Base-by-base conservation (phyloP, 2,113 vertebrate species). In the Centropus unirufus region DNA sequence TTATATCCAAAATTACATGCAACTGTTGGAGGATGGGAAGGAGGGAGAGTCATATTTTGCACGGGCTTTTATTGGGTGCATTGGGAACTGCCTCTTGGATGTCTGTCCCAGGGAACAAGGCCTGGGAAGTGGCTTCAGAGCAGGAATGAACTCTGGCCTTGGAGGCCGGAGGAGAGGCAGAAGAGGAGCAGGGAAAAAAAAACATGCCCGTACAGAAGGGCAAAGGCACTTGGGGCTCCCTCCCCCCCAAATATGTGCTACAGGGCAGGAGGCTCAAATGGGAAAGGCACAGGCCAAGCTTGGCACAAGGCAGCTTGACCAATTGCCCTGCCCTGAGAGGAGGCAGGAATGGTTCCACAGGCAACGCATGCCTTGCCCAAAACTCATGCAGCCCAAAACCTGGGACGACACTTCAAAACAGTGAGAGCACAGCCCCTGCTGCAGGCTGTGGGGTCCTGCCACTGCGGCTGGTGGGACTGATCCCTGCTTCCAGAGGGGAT, bases 211-310 rank as follows among this genome's bases (percentile, higher is more conserved):
- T 32, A 62, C 8, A 64, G 66, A 67, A 83, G 39, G 36, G n/a
- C 67, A 95, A 85, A 96, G 49, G 34, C 47, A 83, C n/a, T 72
- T 75, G 36, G 58, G 79, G 87, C 92, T 90, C 81, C 63, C n/a
- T 55, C 4, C 17, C 63, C 36, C 47, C 21, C 20, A 49, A 8
- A 23, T 92, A 90, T 78, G 23, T 92, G 88, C 47, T 44, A 77
- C 14, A 93, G 85, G 90, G 67, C 88, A 95, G 72, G 39, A 91
- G 52, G 55, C 52, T 91, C 72, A 88, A 34, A 83, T 14, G 64
- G 86, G 87, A 47, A 85, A 82, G 61, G 26, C 58, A 62, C 1
- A 4, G 32, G 39, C 63, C 59, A 69, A 70, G 47, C 42, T 18
- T 40, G 67, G 85, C 83, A 49, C 34, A 44, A 94, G 68, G 21